phyloP scores from a whole-genome alignment of 2,888 invertebrate species.

The Tinea trinotella region DNA sequence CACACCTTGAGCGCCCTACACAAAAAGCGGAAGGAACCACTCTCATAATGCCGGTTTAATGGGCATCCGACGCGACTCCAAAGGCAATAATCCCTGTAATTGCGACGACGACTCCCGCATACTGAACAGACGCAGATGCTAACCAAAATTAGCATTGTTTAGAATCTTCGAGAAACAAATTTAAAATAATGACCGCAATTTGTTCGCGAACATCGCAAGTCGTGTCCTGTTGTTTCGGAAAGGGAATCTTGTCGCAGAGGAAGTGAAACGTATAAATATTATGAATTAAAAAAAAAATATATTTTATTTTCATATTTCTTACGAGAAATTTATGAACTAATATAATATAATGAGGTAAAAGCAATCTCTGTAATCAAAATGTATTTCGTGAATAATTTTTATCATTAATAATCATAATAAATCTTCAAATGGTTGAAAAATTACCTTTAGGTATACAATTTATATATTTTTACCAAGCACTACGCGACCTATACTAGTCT shows the following conservation, averaged over 20 bases:
- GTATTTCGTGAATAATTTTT: background rate
- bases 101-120: constrained; percentile 47
- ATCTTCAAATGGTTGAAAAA: too few relatives aligned
- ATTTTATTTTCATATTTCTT: background rate
- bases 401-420: background rate
- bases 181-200: constrained; percentile 46
- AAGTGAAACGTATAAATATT: background rate
- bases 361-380: background rate
- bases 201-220: constrained; percentile 23
- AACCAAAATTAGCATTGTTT: constrained; percentile 53
- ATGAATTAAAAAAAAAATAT: background rate
- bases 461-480: too few relatives aligned
- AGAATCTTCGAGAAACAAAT: constrained; percentile 38
- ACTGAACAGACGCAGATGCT: constrained; percentile 51
- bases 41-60: constrained; percentile 55
- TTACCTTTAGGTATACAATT: too few relatives aligned
- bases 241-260: constrained; percentile 8
- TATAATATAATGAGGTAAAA: background rate
- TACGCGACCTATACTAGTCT: too few relatives aligned
- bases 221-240: constrained; percentile 15
- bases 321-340: background rate
- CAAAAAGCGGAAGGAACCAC: constrained; percentile 46
- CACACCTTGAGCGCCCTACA: constrained; percentile 30
- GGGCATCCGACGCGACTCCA: constrained; percentile 40
- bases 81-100: constrained; percentile 58